Conservation (phyloP, 2,797 vertebrate species). For the Mormyrops attenuatus region DNA sequence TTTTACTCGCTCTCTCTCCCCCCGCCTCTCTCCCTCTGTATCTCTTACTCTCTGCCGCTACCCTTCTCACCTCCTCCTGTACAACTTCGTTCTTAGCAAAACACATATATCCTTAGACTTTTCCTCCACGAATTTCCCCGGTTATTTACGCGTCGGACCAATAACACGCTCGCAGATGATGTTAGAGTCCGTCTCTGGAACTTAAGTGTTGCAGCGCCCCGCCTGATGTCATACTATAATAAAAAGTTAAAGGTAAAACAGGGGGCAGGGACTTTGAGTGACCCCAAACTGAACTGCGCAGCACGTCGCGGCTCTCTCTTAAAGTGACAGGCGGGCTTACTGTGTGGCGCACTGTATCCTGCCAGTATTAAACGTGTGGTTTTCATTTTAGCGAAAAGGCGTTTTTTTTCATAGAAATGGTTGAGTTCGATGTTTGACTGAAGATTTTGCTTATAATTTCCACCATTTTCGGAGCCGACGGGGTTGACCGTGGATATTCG, state of each 20-base stretch:
- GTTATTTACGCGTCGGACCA: conserved; percentile 60
- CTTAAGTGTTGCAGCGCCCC: conserved; percentile 66
- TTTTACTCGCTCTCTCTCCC: conserved; percentile 45
- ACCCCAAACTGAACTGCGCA: conserved; percentile 90
- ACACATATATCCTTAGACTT: conserved; percentile 59
- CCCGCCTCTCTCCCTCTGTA: conserved; percentile 17
- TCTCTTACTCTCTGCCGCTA: neutral
- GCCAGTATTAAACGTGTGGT: neutral
- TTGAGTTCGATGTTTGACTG: neutral
- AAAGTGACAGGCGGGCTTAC: conserved; percentile 75
- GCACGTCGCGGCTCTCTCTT: conserved; percentile 67
- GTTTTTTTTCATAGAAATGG: neutral
- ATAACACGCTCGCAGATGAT: conserved; percentile 59
- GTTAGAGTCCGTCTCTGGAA: conserved; percentile 50
- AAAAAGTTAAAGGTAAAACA: conserved; percentile 83
- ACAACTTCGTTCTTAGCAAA: conserved; percentile 60
- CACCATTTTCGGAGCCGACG: neutral
- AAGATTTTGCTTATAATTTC: neutral
- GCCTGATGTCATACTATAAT: conserved; percentile 77
- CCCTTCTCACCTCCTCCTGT: conserved; percentile 56
- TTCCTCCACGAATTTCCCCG: conserved; percentile 59
- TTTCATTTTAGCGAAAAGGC: neutral
- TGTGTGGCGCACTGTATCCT: conserved; percentile 32
- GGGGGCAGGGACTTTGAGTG: conserved; percentile 88
- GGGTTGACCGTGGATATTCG: neutral